phyloP scores from a whole-genome alignment of 2,113 vertebrate species.

The Ptilorrhoa leucosticta region DNA sequence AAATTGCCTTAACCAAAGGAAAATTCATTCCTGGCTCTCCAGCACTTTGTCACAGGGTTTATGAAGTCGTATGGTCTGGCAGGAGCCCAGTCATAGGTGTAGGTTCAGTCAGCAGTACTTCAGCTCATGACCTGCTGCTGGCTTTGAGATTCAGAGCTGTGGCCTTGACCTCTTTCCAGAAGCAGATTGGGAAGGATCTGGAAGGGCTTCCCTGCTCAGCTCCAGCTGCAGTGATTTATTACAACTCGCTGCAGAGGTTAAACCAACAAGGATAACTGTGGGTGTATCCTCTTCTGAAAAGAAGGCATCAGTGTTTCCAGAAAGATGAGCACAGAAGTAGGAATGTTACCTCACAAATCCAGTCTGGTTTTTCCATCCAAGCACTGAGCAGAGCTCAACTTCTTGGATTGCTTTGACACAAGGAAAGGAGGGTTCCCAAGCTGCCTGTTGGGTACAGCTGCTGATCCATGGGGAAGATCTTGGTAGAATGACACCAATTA shows the following conservation, averaged over 20 bases:
- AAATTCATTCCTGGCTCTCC: not conserved
- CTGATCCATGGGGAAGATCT: not conserved
- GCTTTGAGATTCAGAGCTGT: not conserved
- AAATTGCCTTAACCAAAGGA: not conserved
- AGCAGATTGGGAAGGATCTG: not conserved
- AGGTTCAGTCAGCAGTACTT: not conserved
- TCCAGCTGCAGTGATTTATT: not conserved
- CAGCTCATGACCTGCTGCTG: not conserved
- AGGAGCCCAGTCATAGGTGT: not conserved
- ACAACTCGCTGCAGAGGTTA: not conserved
- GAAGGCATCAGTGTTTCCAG: not conserved
- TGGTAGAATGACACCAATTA: not conserved
- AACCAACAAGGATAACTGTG: not conserved
- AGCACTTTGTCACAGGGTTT: not conserved
- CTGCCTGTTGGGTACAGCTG: not conserved
- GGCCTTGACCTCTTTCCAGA: not conserved
- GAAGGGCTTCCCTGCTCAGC: not conserved
- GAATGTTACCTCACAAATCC: conserved; percentile 10
- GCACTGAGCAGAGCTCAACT: not conserved
- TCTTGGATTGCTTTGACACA: not conserved
- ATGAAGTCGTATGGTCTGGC: not conserved
- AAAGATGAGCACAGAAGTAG: not conserved
- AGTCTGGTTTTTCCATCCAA: conserved; percentile 12
- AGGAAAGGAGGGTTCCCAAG: not conserved
- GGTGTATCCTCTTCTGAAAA: not conserved